phyloP scores from a whole-genome alignment of 2,797 vertebrate species.

The Microctenopoma lineatum region DNA sequence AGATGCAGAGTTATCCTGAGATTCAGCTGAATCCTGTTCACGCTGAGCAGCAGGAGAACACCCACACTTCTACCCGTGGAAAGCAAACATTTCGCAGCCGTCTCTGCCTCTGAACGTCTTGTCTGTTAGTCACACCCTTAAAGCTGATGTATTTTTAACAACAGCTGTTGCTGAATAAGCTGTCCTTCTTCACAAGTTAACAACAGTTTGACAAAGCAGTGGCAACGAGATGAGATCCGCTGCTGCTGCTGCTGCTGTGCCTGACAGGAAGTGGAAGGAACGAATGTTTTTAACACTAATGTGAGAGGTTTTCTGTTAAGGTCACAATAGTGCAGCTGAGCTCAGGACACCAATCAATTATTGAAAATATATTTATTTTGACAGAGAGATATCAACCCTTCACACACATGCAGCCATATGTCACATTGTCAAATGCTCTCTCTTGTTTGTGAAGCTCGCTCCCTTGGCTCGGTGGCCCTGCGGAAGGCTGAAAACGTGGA shows the following conservation, averaged over 20 bases:
- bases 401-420: too few relatives aligned
- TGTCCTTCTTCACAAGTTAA: background rate
- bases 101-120: constrained; percentile 3
- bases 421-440: background rate
- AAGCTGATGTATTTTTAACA: background rate
- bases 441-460: constrained; percentile 85
- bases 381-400: too few relatives aligned
- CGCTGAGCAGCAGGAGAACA: constrained; percentile 47
- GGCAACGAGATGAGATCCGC: background rate
- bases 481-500: constrained; percentile 93
- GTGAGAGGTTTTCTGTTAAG: constrained; percentile 7
- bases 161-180: constrained; percentile 6
- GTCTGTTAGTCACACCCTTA: background rate
- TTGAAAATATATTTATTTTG: constrained; percentile 6
- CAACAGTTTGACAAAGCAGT: background rate
- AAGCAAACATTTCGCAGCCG: constrained; percentile 17
- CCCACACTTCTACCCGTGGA: constrained; percentile 22
- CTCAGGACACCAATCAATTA: constrained; percentile 18
- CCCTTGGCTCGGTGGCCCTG: constrained; percentile 93
- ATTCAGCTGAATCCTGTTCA: background rate
- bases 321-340: background rate
- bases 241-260: too few relatives aligned
- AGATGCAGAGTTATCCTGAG: background rate
- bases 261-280: constrained; percentile 3
- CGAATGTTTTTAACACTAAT: background rate